A percentile compares a stretch with the other conserved stretches of the same genome.
phyloP scores from a whole-genome alignment of 2,888 invertebrate species.

The Cotesia congregata region DNA sequence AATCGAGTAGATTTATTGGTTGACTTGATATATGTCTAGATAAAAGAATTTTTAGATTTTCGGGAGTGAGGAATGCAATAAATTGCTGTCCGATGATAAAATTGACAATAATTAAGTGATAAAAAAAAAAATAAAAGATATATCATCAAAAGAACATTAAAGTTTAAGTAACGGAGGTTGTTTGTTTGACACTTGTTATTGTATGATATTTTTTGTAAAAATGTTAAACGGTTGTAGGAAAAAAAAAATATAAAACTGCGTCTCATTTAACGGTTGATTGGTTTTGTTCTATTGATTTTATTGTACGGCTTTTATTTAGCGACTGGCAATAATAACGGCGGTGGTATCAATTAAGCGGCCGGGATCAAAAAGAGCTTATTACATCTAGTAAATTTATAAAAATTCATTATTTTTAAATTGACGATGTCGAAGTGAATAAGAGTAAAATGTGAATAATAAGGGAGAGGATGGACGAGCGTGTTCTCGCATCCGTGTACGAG shows the following conservation, averaged over 20 bases:
- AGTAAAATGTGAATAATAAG: conserved; percentile 15
- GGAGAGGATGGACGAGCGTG: conserved; percentile 38
- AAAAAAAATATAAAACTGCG: neutral
- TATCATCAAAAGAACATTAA: neutral
- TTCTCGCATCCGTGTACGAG: conserved; percentile 31
- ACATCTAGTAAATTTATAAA: neutral
- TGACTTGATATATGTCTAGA: neutral
- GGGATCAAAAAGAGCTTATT: neutral
- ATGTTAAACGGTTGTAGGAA: neutral
- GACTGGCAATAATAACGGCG: neutral
- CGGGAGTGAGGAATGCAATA: neutral
- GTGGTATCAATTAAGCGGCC: neutral
- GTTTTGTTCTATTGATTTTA: conserved; percentile 6
- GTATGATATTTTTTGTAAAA: neutral
- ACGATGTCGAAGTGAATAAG: conserved; percentile 4
- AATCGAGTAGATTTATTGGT: conserved; percentile 14
- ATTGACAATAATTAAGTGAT: neutral
- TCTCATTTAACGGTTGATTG: neutral
- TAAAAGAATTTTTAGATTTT: neutral
- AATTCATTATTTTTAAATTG: neutral
- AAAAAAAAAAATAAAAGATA: neutral
- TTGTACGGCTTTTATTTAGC: neutral
- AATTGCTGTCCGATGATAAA: neutral
- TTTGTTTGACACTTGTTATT: neutral
- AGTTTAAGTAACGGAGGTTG: neutral